Evolutionary conservation across 2,888 invertebrate species (phyloP), one percentile per base, ranked within the genome.

Genomic region (Aquatica leii): DNA sequence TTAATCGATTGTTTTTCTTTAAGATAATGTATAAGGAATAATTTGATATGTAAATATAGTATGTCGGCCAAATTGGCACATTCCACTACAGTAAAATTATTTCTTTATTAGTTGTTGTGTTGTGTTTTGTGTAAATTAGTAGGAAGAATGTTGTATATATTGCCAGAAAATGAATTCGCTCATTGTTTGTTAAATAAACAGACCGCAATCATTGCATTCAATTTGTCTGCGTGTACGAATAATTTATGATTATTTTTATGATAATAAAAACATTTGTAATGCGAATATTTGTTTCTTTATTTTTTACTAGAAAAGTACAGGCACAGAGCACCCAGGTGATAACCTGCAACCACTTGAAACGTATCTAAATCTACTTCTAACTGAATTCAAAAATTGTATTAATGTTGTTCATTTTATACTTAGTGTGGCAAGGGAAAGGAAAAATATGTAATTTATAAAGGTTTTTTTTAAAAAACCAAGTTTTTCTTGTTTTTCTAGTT

Each of bases 211-310:
- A 74, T 73, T 75, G 71, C 76, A 76, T 79, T 77, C 74, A 76
- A 75, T 78, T 75, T 78, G 78, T 80, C 77, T 77, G 78, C 80
- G 79, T 80, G 79, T 72, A 73, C 79, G 79, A 71, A 72, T 80
- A 78, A 81, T 79, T 81, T 80, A 79, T 80, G 80, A 80, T 80
- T 80, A 81, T 81, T 81, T 81, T 80, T 80, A 80, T 79, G 78
- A 80, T 77, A 75, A 79, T 79, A 77, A 78, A 78, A 78, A 78
- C 79, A 80, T 80, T 80, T 80, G 79, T 80, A 80, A 77, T 77
- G 76, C 63, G 48, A 24, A 37, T 37, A 37, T 35, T 6, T 49
- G 21, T 35, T 12, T 57, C 50, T n/a, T n/a, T n/a, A n/a, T n/a
- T n/a, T n/a, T n/a, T n/a, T n/a, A n/a, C n/a, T n/a, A n/a, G n/a